phyloP scores from a whole-genome alignment of 2,797 vertebrate species.

The Pipistrellus pipistrellus region DNA sequence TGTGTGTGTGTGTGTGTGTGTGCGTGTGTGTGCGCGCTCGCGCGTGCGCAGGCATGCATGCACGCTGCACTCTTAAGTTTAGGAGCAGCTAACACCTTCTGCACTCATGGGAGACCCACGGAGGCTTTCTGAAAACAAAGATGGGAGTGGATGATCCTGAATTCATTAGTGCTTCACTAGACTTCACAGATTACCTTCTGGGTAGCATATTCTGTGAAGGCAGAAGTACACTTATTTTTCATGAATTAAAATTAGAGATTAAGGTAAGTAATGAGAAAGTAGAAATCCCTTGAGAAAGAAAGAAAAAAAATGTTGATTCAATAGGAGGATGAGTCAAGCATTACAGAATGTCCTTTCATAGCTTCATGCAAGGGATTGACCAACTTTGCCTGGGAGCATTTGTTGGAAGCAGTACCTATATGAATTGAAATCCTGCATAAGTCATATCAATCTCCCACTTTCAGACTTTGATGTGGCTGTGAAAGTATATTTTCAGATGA shows the following conservation, averaged over 20 bases:
- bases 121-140: slow-evolving; percentile 37
- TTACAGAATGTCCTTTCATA: not conserved
- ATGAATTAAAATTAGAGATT: slow-evolving; percentile 35
- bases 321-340: not conserved
- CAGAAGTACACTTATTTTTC: slow-evolving; percentile 33
- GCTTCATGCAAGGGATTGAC: not conserved
- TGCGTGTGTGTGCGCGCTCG: too few relatives aligned
- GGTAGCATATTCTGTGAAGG: not conserved
- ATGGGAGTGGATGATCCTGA: not conserved
- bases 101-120: not conserved
- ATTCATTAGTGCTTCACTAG: not conserved
- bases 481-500: not conserved
- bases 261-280: not conserved
- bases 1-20: too few relatives aligned
- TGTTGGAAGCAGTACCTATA: slow-evolving; percentile 26
- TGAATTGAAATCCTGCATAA: not conserved
- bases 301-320: not conserved
- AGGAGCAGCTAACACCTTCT: not conserved
- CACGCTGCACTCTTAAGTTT: not conserved
- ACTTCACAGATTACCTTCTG: not conserved
- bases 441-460: not conserved
- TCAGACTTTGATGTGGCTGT: not conserved
- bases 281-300: slow-evolving; percentile 5
- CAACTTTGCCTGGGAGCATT: not conserved
- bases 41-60: too few relatives aligned